phyloP scores from a whole-genome alignment of 2,888 invertebrate species.

The Himalopsyche kuldschensis region DNA sequence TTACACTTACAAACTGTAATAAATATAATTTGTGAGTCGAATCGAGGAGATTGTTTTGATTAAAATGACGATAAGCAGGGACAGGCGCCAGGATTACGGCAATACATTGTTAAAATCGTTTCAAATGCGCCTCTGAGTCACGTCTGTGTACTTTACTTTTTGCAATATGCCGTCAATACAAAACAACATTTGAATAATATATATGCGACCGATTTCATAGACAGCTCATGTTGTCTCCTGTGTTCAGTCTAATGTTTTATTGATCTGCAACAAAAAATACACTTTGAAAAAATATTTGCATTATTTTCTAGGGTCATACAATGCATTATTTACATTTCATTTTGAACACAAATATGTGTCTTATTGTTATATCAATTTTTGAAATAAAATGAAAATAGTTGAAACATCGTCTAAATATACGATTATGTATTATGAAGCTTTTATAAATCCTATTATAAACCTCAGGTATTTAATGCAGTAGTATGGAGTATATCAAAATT shows the following conservation, averaged over 20 bases:
- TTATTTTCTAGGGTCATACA: not conserved
- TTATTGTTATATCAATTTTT: no score
- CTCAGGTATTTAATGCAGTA: no score
- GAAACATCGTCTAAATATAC: no score
- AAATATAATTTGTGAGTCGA: conserved; percentile 11
- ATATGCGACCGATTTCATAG: not conserved
- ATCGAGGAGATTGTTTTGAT: conserved; percentile 4
- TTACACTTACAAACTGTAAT: not conserved
- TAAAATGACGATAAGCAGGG: not conserved
- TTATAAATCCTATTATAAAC: no score
- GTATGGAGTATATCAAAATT: no score
- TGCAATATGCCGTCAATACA: not conserved
- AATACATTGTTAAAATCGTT: not conserved
- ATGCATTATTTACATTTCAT: no score
- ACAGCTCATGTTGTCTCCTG: not conserved
- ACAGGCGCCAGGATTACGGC: not conserved
- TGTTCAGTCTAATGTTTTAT: not conserved
- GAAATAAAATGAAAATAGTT: no score
- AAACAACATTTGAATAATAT: conserved; percentile 7
- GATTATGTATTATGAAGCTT: no score
- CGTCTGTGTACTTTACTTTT: not conserved
- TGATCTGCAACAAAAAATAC: not conserved
- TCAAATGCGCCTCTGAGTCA: not conserved
- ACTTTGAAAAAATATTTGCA: not conserved
- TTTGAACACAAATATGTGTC: no score